Evolutionary conservation across 2,113 vertebrate genomes (phyloP).

Genomic region (Ammodramus savannarum): DNA sequence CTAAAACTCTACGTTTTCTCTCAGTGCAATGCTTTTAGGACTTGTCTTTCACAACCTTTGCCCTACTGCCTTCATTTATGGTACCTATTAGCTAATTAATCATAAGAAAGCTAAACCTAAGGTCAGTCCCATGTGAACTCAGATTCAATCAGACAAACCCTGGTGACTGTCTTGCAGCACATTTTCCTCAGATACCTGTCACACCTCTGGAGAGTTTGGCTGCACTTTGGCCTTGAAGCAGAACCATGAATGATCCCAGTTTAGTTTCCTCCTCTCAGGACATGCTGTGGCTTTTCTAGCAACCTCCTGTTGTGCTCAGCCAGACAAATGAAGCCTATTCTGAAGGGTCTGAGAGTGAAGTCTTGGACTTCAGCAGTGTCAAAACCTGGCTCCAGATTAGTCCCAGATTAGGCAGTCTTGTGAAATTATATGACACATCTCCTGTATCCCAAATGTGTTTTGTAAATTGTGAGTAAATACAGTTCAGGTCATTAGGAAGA

Average conservation of each 20-base stretch:
- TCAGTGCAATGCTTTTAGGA: not conserved
- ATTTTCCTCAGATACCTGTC: not conserved
- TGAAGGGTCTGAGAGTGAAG: not conserved
- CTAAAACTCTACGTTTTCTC: not conserved
- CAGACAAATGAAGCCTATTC: not conserved
- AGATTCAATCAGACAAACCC: not conserved
- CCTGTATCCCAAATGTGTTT: not conserved
- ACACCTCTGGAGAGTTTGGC: not conserved
- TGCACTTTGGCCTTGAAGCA: not conserved
- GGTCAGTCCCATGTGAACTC: not conserved
- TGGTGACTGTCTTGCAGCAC: not conserved
- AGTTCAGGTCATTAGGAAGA: not conserved
- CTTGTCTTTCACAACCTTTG: not conserved
- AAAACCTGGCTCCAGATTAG: not conserved
- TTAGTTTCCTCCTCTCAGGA: not conserved
- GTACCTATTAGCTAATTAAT: not conserved
- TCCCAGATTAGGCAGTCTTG: not conserved
- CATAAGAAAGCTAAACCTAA: not conserved
- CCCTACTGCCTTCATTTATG: not conserved
- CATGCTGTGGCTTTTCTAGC: not conserved
- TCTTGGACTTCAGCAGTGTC: not conserved
- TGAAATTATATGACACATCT: not conserved
- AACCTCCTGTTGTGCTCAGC: not conserved
- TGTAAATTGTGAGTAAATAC: not conserved
- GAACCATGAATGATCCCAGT: not conserved